Percentiles rank a stretch among this genome's conserved stretches.
phyloP scores from a whole-genome alignment of 2,888 invertebrate genomes.

The Leptothorax acervorum region DNA sequence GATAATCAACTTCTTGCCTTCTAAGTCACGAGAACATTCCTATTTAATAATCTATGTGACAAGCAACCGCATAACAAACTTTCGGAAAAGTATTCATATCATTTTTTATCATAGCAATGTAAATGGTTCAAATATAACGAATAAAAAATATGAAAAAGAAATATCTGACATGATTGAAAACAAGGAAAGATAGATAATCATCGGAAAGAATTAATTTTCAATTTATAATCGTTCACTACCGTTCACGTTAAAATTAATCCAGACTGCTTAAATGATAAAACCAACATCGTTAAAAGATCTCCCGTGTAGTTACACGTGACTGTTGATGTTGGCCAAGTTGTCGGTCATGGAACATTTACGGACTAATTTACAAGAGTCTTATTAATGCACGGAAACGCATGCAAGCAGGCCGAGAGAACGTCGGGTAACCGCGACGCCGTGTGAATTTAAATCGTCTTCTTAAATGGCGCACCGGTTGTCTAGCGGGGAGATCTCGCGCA shows the following conservation, averaged over 20 bases:
- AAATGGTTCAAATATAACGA: not conserved
- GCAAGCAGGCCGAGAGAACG: constrained; percentile 69
- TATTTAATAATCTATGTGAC: not conserved
- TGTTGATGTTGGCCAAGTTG: not conserved
- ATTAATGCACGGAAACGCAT: constrained; percentile 79
- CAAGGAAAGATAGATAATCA: too few relatives aligned
- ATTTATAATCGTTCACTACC: not conserved
- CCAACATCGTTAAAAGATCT: not conserved
- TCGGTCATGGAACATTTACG: constrained; percentile 58
- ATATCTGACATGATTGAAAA: not conserved
- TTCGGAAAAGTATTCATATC: not conserved
- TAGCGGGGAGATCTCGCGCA: constrained; percentile 83
- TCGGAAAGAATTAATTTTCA: not conserved
- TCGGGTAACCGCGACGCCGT: constrained; percentile 76
- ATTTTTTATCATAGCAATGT: not conserved
- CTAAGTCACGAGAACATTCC: not conserved
- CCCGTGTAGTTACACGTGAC: not conserved
- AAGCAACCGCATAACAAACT: not conserved
- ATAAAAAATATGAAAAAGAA: not conserved
- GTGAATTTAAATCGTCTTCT: constrained; percentile 84
- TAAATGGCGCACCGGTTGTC: constrained; percentile 84
- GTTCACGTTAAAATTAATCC: not conserved
- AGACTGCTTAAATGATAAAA: not conserved
- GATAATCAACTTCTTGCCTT: constrained; percentile 1
- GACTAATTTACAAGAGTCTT: constrained; percentile 78